Evolutionary conservation across 1,140 invertebrate species (phyloP).

Genomic region (Apis laboriosa): DNA sequence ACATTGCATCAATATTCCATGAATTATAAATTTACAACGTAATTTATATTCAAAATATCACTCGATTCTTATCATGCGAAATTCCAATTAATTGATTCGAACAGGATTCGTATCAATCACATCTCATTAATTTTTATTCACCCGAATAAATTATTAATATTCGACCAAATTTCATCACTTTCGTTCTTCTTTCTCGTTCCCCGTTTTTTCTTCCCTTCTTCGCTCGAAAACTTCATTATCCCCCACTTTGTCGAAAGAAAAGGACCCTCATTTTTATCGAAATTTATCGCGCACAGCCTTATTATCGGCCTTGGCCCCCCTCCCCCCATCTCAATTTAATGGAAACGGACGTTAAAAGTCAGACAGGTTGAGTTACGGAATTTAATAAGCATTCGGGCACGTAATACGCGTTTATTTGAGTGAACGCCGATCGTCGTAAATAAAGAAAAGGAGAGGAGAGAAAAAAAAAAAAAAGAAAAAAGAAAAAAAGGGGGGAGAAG

Average conservation of each 20-base stretch:
- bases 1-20: too few relatives aligned
- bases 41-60: neutral
- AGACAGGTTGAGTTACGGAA: conserved; percentile 32
- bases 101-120: neutral
- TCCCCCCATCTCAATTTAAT: neutral
- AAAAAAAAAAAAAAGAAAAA: too few relatives aligned
- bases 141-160: neutral
- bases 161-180: neutral
- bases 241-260: neutral
- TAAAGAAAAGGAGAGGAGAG: neutral
- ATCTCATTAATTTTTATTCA: neutral
- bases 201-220: neutral
- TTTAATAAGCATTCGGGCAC: conserved; percentile 39
- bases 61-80: neutral
- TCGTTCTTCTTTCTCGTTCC: neutral
- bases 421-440: conserved; percentile 25
- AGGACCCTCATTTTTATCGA: neutral
- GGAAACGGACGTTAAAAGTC: conserved; percentile 26
- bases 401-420: conserved; percentile 3
- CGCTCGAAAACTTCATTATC: neutral
- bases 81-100: neutral
- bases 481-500: too few relatives aligned
- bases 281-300: neutral
- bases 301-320: neutral
- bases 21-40: too few relatives aligned